These are phyloP conservation scores for Chionoecetes opilio DNA, from an alignment of 1,140 invertebrate genomes.

Conservation along the genomic window DNA sequence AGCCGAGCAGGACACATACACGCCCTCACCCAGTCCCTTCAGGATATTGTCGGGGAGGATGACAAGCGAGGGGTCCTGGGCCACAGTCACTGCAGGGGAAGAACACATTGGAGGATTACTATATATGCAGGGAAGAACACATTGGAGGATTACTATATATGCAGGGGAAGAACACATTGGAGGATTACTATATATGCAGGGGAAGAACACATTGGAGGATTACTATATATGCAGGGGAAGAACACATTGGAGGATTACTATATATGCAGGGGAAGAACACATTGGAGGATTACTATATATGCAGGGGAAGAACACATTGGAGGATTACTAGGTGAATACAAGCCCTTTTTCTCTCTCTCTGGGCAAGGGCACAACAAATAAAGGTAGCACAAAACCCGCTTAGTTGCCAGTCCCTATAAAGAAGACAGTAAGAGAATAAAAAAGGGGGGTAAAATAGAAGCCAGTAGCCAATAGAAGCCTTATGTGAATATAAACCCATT, in stretches of 20 bases:
- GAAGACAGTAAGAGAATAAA: too few species aligned
- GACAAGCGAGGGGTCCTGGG: slow-evolving; percentile 75
- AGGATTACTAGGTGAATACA: too few species aligned
- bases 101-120: neutral
- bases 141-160: neutral
- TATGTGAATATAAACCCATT: too few species aligned
- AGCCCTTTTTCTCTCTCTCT: too few species aligned
- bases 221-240: too few species aligned
- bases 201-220: too few species aligned
- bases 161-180: neutral
- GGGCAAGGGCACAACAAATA: neutral
- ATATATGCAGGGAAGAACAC: neutral
- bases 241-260: too few species aligned
- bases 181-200: neutral
- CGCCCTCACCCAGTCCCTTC: slow-evolving; percentile 78
- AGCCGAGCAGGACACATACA: slow-evolving; percentile 83
- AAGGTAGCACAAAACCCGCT: too few species aligned
- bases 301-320: too few species aligned
- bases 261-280: slow-evolving; percentile 54
- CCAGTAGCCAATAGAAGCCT: too few species aligned
- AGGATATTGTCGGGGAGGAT: slow-evolving; percentile 80
- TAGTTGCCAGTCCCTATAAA: too few species aligned
- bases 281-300: neutral
- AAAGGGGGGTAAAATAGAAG: too few species aligned
- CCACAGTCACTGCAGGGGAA: slow-evolving; percentile 76